Evolutionary conservation across 2,797 vertebrate species (phyloP).

Genomic region (Brachyalestes nurse): DNA sequence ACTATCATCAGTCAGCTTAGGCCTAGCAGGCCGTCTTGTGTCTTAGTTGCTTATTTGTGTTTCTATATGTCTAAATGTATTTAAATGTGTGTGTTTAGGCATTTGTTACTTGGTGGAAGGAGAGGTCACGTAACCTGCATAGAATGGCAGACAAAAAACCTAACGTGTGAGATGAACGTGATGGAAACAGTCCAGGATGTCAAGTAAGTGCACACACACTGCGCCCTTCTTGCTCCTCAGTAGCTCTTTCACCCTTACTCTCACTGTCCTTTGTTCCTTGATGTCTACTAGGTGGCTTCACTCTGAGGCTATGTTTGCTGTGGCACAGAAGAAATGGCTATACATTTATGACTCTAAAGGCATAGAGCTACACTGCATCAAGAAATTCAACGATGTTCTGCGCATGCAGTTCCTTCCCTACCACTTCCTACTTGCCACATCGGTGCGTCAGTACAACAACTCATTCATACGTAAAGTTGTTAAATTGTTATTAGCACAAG

Average conservation of each 20-base stretch:
- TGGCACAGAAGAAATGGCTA: constrained; percentile 91
- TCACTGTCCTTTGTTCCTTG: not conserved
- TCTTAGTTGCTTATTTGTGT: not conserved
- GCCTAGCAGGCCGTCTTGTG: no score
- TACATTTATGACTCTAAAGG: constrained; percentile 89
- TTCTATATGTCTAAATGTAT: not conserved
- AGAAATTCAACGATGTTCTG: constrained; percentile 85
- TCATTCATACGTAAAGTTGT: not conserved
- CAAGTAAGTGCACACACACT: constrained; percentile 74
- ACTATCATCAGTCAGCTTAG: no score
- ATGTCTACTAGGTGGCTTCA: constrained; percentile 85
- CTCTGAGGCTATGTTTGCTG: constrained; percentile 84
- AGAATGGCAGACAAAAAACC: constrained; percentile 86
- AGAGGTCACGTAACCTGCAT: constrained; percentile 87
- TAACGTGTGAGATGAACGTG: constrained; percentile 90
- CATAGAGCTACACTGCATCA: constrained; percentile 89
- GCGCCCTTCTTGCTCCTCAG: not conserved
- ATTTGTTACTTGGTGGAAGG: constrained; percentile 85
- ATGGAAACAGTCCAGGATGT: constrained; percentile 88
- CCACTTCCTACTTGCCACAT: constrained; percentile 88
- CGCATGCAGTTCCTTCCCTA: constrained; percentile 90
- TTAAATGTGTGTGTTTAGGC: constrained; percentile 67
- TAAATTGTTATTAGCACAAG: not conserved
- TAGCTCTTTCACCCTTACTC: no score
- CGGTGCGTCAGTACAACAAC: constrained; percentile 63